Conservation (phyloP, 2,113 vertebrate genomes). For the Elaphurus davidianus region DNA sequence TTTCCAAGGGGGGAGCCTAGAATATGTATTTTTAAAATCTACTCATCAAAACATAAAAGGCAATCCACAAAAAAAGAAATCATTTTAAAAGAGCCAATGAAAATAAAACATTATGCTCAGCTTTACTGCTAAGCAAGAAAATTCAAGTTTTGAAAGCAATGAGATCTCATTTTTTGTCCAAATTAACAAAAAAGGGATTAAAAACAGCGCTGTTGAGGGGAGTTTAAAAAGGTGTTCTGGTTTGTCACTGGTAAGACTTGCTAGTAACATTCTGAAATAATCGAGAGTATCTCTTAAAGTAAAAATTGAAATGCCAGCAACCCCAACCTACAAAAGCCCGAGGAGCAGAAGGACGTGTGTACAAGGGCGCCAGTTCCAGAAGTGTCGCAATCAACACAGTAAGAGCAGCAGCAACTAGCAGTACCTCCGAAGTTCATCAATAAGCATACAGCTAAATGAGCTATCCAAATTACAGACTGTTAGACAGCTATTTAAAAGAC, state of each 20-base stretch:
- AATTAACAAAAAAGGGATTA: neutral
- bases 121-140: neutral
- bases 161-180: neutral
- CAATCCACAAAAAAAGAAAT: neutral
- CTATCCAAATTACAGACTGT: neutral
- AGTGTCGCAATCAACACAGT: neutral
- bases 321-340: neutral
- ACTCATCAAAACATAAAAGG: neutral
- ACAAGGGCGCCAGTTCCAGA: neutral
- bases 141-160: neutral
- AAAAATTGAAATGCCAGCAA: neutral
- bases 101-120: neutral
- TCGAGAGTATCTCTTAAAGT: neutral
- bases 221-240: neutral
- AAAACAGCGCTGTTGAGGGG: neutral
- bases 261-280: neutral
- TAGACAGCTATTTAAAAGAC: neutral
- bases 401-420: neutral
- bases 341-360: neutral
- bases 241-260: neutral
- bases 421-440: neutral
- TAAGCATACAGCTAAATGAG: neutral
- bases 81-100: neutral
- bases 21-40: neutral
- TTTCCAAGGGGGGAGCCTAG: neutral